A percentile compares a stretch with the other conserved stretches of the same genome.
These are phyloP conservation scores for Ephydatia muelleri DNA, from an alignment of 37 sponge, comb jelly and placozoan genomes.

Conservation along the genomic window DNA sequence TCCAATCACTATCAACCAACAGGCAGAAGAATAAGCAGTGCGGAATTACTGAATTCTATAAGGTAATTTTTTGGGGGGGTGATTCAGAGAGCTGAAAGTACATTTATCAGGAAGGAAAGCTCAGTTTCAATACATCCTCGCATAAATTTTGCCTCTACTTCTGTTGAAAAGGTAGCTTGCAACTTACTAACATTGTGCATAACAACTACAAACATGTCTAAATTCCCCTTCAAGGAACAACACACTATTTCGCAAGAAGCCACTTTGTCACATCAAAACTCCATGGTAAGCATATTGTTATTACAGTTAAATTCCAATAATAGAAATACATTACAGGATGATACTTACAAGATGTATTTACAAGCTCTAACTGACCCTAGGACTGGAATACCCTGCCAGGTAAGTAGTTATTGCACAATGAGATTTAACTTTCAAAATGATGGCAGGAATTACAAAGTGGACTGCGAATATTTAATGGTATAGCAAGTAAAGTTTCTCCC, in stretches of 20 bases:
- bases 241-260: too few relatives aligned
- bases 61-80: background rate
- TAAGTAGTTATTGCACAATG: background rate
- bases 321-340: background rate
- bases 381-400: conserved; percentile 71
- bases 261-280: background rate
- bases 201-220: too few relatives aligned
- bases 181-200: too few relatives aligned
- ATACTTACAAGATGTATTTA: conserved; percentile 35
- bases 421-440: background rate
- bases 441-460: conserved; percentile 31
- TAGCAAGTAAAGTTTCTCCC: background rate
- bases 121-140: background rate
- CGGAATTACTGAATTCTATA: background rate
- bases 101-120: background rate
- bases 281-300: background rate
- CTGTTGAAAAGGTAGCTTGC: too few relatives aligned
- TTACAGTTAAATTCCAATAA: background rate
- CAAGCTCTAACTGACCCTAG: conserved; percentile 55
- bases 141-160: too few relatives aligned
- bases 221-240: too few relatives aligned
- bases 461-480: conserved; percentile 52
- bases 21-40: background rate
- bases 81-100: background rate
- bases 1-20: background rate